phyloP scores from a whole-genome alignment of 53 echinoderm and acorn worm genomes.

The Astropecten irregularis region DNA sequence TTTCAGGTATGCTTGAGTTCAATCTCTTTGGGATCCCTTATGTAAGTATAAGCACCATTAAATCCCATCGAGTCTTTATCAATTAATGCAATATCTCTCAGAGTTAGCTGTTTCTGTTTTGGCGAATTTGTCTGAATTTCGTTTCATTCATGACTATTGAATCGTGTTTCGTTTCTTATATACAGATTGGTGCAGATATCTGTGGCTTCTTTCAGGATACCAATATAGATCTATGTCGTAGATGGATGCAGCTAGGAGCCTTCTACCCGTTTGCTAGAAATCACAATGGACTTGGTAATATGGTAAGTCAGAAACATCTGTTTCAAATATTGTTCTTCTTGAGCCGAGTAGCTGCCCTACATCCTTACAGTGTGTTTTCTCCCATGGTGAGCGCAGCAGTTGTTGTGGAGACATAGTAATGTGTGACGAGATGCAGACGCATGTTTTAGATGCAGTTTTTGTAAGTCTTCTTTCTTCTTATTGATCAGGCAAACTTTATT shows the following conservation, averaged over 20 bases:
- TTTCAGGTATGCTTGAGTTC: conserved; percentile 97
- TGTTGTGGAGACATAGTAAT: too few relatives aligned
- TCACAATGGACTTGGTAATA: conserved; percentile 76
- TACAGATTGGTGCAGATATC: conserved; percentile 85
- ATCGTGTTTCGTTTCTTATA: too few relatives aligned
- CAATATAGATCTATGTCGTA: conserved; percentile 65
- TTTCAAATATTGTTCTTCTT: neutral
- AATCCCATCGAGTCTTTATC: neutral
- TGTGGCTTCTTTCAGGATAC: conserved; percentile 90
- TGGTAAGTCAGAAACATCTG: conserved; percentile 27
- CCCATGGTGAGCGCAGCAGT: too few relatives aligned
- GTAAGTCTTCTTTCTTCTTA: too few relatives aligned
- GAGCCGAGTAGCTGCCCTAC: too few relatives aligned
- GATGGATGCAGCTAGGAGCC: conserved; percentile 93
- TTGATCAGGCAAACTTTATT: too few relatives aligned
- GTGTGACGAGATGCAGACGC: too few relatives aligned
- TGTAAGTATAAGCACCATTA: conserved; percentile 53
- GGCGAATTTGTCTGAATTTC: too few relatives aligned
- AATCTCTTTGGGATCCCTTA: conserved; percentile 88
- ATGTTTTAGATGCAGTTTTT: too few relatives aligned
- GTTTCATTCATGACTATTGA: too few relatives aligned
- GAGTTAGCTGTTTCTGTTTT: neutral
- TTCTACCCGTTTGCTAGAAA: conserved; percentile 90
- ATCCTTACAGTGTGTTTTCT: too few relatives aligned
- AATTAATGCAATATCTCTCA: neutral